Base-by-base conservation (phyloP, 2,113 vertebrate species). In the Epinephelus lanceolatus region DNA sequence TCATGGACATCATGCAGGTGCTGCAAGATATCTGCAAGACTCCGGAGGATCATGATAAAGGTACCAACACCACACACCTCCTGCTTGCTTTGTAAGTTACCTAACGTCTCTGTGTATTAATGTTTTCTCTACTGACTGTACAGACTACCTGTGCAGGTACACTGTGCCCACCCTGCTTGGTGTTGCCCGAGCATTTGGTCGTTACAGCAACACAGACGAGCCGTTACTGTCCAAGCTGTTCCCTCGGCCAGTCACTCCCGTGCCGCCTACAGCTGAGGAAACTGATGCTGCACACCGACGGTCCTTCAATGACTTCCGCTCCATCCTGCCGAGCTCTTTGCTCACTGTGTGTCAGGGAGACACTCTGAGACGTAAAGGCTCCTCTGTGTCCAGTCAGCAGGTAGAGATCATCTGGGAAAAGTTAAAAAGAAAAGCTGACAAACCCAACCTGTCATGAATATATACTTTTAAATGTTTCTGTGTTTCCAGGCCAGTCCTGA, bases 231-330 rank as follows among this genome's bases (percentile, higher is more conserved):
- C 98, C 17, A 99, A 97, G 90, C 96, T 99, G 56, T 99, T 99
- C 62, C 98, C 98, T 1, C 97, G 96, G 84, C 91, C 96, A 1
- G 83, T 87, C 0, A 94, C 95, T 0, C 96, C 97, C 23, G 86
- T 95, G 19, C 89, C 94, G 72, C 88, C 94, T 3, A 84, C 93
- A 10, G 89, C 92, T 0, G 96, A 97, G 6, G 97, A 98, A 10
- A 74, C 93, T 0, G 98, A 99, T 23, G 94, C 96, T 0, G 88
- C 94, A 4, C 96, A 96, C 6, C 93, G 98, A 0, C 96, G 98
- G 18, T 99, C 98, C 59, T 99, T 99, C 87, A 99, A 97, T 19
- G 98, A 99, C 84, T 99, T 99, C 86, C 96, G 98, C 74, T 98
- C 98, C 62, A 99, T 99, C 93, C 94, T 99, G 62, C 98, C 98